These are phyloP conservation scores for Rhingia campestris DNA, from an alignment of 2,888 invertebrate genomes.

Conservation along the genomic window DNA sequence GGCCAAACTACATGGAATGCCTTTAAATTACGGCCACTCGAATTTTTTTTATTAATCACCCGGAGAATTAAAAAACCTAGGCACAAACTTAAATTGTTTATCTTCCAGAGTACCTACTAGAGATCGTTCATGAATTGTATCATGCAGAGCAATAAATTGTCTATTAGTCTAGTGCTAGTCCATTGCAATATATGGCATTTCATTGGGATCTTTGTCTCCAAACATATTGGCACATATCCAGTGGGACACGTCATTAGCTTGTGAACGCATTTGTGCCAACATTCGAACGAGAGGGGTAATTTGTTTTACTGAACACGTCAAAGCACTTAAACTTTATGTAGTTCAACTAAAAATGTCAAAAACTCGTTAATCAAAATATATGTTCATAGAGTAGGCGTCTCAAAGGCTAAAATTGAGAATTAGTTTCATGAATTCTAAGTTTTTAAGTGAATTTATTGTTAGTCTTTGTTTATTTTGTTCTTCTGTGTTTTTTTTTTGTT, in stretches of 20 bases:
- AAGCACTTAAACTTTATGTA: constrained; percentile 12
- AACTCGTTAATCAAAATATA: neutral
- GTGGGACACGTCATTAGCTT: neutral
- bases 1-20: neutral
- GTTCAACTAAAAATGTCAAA: constrained; percentile 4
- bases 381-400: constrained; percentile 2
- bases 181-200: too few species aligned
- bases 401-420: constrained; percentile 4
- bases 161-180: too few species aligned
- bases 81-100: too few species aligned
- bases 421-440: constrained; percentile 9
- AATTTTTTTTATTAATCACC: neutral
- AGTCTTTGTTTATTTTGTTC: neutral
- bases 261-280: neutral
- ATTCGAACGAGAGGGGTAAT: neutral
- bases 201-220: too few species aligned
- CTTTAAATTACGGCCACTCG: neutral
- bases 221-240: constrained; percentile 12
- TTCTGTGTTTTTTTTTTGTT: neutral
- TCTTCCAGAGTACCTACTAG: too few species aligned
- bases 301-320: constrained; percentile 4
- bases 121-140: too few species aligned
- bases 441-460: constrained; percentile 6
- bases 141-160: too few species aligned
- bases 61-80: too few species aligned